Percentiles rank a stretch among this genome's conserved stretches.
phyloP scores from a whole-genome alignment of 2,113 vertebrate genomes.

The Pachycephala philippinensis region DNA sequence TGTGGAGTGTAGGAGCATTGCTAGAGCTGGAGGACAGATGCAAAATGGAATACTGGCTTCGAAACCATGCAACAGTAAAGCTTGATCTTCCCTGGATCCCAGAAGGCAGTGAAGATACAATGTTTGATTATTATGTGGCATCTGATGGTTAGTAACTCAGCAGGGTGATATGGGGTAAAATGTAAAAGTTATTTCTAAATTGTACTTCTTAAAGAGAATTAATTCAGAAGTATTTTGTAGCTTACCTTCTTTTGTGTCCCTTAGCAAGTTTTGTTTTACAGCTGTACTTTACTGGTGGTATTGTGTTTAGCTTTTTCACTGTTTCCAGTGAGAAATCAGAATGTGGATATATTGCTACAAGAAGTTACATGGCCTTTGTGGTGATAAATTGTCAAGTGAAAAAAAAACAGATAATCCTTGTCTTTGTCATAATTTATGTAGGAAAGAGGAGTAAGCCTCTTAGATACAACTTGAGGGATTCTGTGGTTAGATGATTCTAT shows the following conservation, averaged over 20 bases:
- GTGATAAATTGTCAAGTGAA: background rate
- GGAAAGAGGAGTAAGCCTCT: background rate
- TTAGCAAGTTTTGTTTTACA: background rate
- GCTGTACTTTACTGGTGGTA: background rate
- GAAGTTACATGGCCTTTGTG: background rate
- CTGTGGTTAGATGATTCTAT: background rate
- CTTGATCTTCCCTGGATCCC: conserved; percentile 80
- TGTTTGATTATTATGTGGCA: conserved; percentile 89
- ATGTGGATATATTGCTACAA: background rate
- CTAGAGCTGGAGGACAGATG: conserved; percentile 84
- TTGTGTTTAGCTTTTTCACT: background rate
- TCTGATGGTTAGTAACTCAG: conserved; percentile 75
- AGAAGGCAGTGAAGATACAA: conserved; percentile 74
- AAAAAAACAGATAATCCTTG: background rate
- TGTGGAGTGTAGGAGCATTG: conserved; percentile 92
- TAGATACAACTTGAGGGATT: background rate
- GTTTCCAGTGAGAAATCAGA: background rate
- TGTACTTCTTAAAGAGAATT: background rate
- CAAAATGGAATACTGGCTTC: conserved; percentile 87
- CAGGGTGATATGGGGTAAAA: background rate
- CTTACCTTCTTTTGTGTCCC: background rate
- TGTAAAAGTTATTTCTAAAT: background rate
- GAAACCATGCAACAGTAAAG: conserved; percentile 57
- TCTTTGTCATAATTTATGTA: background rate
- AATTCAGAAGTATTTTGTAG: background rate